Base-by-base conservation (phyloP, 2,113 vertebrate genomes). In the Percina caprodes region DNA sequence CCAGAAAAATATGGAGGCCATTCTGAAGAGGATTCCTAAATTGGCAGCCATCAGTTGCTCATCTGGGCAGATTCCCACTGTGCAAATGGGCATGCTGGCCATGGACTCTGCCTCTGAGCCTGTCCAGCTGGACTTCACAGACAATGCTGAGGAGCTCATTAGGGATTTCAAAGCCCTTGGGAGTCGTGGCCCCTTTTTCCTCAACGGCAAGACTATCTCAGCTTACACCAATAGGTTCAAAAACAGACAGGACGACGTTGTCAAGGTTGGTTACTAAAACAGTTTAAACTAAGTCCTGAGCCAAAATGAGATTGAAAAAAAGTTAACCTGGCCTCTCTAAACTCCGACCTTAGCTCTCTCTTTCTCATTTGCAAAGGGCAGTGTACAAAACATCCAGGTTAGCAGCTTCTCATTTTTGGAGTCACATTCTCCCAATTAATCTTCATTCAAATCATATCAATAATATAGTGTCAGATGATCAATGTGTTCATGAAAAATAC, bases 11-110 rank as follows among this genome's bases (percentile, higher is more conserved):
- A 88, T 99, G 33, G 89, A 93, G 0, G 54, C 87, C 0, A 94
- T 99, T 90, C 88, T 99, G 84, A 96, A 96, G 26, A 95, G 96
- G 69, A 96, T 98, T 85, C 95, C 92, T 0, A 96, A 97, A 92
- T 96, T 99, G 93, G 94, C 93, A 6, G 60, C 78, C 2, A 95
- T 97, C 82, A 99, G 98, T 89, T 99, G 98, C 81, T 95, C 95
- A 0, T 94, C 95, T 16, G 92, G 89, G 58, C 94, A 95, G 91
- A 67, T 74, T 0, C 98, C 98, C 14, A 92, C 69, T 0, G 92
- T 98, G 21, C 95, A 95, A 56, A 93, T 99, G 46, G 96, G 97
- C 0, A 91, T 94, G 51, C 72, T 94, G 39, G 93, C 95, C 39
- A 89, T 96, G 82, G 93, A 95, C 0, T 94, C 77, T n/a, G 92